Conservation (phyloP, 2,888 invertebrate species). For the Hypena proboscidalis region DNA sequence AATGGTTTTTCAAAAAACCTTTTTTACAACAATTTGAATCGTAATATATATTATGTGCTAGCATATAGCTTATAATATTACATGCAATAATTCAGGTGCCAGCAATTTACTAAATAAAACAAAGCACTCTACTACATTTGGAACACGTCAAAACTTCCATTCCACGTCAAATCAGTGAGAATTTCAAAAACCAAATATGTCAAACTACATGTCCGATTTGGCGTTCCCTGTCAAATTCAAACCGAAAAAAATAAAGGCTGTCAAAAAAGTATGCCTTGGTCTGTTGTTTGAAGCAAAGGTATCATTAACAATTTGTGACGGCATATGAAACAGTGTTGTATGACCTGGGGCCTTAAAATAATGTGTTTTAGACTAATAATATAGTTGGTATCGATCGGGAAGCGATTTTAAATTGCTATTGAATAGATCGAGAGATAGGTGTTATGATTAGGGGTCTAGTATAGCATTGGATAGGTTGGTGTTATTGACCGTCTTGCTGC, state of each 20-base stretch:
- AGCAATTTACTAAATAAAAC: no score
- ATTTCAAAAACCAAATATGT: neutral
- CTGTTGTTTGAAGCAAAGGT: conserved; percentile 5
- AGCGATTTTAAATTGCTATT: conserved; percentile 1
- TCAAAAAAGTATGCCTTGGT: conserved; percentile 1
- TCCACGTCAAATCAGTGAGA: no score
- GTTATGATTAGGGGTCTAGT: no score
- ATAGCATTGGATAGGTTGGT: no score
- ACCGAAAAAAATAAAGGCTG: conserved; percentile 1
- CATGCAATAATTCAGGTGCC: no score
- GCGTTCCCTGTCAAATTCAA: neutral
- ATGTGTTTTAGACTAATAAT: conserved; percentile 9
- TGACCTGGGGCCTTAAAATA: conserved; percentile 6
- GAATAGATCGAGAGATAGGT: neutral
- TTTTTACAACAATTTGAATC: no score
- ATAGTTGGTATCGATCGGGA: conserved; percentile 1
- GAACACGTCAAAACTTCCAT: no score
- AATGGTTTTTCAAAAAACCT: no score
- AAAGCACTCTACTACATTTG: no score
- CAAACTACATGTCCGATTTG: neutral
- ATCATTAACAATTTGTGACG: conserved; percentile 11
- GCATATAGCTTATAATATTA: no score
- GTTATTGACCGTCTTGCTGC: no score
- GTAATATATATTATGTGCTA: no score
- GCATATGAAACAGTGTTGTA: neutral